A percentile compares a stretch with the other conserved stretches of the same genome.
These are phyloP conservation scores for Menidia menidia DNA, from an alignment of 2,797 vertebrate species.

Conservation along the genomic window DNA sequence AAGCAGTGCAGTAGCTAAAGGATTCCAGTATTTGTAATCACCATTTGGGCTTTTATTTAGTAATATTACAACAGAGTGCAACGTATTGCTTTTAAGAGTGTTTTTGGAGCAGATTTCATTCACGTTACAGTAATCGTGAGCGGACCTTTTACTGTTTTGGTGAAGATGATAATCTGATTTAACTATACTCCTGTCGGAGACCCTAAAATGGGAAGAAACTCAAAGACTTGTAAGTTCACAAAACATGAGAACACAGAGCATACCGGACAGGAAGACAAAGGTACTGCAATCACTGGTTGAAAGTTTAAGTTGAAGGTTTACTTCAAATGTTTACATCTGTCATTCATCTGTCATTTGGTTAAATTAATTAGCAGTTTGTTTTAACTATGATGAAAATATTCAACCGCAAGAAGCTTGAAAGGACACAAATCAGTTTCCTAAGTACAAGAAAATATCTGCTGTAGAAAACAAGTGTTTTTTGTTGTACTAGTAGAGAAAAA, in stretches of 20 bases:
- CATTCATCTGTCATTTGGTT: constrained; percentile 49
- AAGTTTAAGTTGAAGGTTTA: constrained; percentile 14
- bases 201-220: constrained; percentile 1
- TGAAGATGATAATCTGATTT: not conserved
- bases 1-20: constrained; percentile 27
- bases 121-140: constrained; percentile 30
- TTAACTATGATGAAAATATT: constrained; percentile 23
- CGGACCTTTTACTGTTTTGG: not conserved
- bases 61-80: constrained; percentile 42
- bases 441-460: constrained; percentile 13
- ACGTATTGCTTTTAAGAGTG: constrained; percentile 61
- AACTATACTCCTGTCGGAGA: not conserved
- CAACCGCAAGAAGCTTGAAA: not conserved
- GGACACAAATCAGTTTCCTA: constrained; percentile 7
- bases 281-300: constrained; percentile 5
- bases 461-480: constrained; percentile 13
- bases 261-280: not conserved
- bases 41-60: constrained; percentile 26
- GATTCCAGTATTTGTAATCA: constrained; percentile 6
- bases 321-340: constrained; percentile 19
- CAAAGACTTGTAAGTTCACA: constrained; percentile 3
- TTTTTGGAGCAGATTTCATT: constrained; percentile 26
- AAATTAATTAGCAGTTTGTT: constrained; percentile 26
- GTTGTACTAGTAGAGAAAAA: not conserved
- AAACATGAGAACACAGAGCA: not conserved